Conservation (phyloP, 2,113 vertebrate genomes). For the Scomber scombrus region DNA sequence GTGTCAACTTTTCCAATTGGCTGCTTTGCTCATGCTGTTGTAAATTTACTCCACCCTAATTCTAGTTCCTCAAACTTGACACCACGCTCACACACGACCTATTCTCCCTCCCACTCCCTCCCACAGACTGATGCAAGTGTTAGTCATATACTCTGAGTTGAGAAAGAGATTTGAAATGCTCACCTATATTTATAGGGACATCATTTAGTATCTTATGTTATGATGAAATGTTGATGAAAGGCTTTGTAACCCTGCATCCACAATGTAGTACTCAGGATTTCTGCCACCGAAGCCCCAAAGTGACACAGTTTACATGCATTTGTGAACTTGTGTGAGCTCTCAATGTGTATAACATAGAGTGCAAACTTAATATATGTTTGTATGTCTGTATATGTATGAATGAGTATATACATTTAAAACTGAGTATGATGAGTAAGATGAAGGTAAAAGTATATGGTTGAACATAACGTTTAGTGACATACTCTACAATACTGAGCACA, state of each 20-base stretch:
- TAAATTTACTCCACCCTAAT: slow-evolving; percentile 55
- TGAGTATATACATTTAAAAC: background rate
- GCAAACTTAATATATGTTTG: background rate
- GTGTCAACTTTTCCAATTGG: slow-evolving; percentile 59
- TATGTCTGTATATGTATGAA: too few species aligned
- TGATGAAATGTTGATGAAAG: background rate
- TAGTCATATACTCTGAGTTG: slow-evolving; percentile 14
- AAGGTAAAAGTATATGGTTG: background rate
- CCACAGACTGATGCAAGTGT: slow-evolving; percentile 67
- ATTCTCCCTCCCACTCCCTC: slow-evolving; percentile 30
- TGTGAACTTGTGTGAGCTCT: background rate
- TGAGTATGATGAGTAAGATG: slow-evolving; percentile 2
- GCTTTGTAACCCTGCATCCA: background rate
- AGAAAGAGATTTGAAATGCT: slow-evolving; percentile 16
- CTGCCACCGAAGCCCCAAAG: background rate
- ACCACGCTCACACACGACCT: slow-evolving; percentile 6
- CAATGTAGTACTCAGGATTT: background rate
- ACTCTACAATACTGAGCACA: background rate
- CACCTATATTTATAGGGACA: background rate
- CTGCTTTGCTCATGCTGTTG: slow-evolving; percentile 5
- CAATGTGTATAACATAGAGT: background rate
- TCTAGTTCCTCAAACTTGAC: slow-evolving; percentile 57
- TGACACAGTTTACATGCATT: background rate
- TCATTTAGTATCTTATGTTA: background rate
- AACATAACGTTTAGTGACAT: background rate